Base-by-base conservation (phyloP, 2,888 invertebrate genomes). In the Mesorhabditis belari region DNA sequence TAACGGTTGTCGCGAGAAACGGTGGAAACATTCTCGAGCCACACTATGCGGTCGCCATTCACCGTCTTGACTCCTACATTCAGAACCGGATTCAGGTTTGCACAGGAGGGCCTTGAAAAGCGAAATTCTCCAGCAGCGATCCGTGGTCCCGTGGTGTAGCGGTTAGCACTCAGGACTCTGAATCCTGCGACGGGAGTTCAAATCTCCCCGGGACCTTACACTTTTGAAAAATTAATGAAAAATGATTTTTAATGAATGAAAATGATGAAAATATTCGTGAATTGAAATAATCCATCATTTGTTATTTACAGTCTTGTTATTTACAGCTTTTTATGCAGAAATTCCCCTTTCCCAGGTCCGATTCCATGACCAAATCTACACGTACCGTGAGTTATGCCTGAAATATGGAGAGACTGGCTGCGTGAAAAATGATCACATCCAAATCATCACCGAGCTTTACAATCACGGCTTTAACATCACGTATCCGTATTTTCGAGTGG, bases 1-100 rank as follows among this genome's bases (percentile, higher is more conserved):
- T 92, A 59, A 91, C 92, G 69, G 86, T 92, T n/a, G 87, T 89
- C 58, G 85, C 92, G 5, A 89, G 89, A 82, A 89, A 91, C 83
- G 68, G 63, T 24, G 90, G 88, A 69, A 90, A 90, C 80, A 87
- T 93, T 84, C 84, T 93, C 51, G 86, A 90, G 9, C 85, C 86
- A 1, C 88, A 63, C 12, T 71, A 61, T 49, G 67, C 74, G 0
- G 58, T 67, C 5, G 73, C 75, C 3, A 62, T 75, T 25, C 51
- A 69, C 6, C 53, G 63, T 3, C 62, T 77, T 56, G 75, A 77
- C 44, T 49, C 49, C 27, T 76, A 67, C 60, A 70, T 77, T 29
- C 65, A 69, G 55, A 73, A 70, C 29, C 59, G 69, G 29, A 70
- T 75, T 29, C 67, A 67, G 50, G 74, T 71, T 49, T 44, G 57